phyloP scores from a whole-genome alignment of 2,888 invertebrate genomes.

The Mycogona germanica region DNA sequence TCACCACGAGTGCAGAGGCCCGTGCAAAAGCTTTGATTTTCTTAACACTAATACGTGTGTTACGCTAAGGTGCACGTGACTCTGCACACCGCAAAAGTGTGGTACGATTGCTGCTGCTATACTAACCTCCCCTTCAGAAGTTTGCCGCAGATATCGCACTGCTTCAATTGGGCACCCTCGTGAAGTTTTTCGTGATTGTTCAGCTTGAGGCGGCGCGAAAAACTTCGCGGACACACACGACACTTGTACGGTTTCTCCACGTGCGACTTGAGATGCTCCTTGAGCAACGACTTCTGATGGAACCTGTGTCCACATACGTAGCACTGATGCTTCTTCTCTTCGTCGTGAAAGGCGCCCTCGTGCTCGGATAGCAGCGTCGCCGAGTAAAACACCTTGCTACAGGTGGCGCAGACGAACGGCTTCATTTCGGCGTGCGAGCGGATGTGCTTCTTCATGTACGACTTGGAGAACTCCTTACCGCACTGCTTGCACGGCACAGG shows the following conservation, averaged over 20 bases:
- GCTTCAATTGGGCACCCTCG: conserved; percentile 15
- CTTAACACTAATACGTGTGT: too few relatives aligned
- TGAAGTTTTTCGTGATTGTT: conserved; percentile 16
- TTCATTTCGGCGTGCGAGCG: conserved; percentile 15
- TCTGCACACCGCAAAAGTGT: neutral
- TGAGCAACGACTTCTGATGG: conserved; percentile 13
- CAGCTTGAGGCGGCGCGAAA: conserved; percentile 14
- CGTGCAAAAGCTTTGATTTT: too few relatives aligned
- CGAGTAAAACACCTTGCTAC: conserved; percentile 13
- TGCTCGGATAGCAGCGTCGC: conserved; percentile 11
- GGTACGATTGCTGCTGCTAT: neutral
- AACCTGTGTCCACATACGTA: conserved; percentile 15
- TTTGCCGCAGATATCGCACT: conserved; percentile 14
- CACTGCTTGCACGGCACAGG: conserved; percentile 15
- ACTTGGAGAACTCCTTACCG: conserved; percentile 15
- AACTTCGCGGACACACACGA: conserved; percentile 12
- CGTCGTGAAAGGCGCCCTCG: conserved; percentile 13
- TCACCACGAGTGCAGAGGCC: too few relatives aligned
- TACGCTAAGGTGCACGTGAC: too few relatives aligned
- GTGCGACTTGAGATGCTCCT: conserved; percentile 13
- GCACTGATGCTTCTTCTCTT: conserved; percentile 15
- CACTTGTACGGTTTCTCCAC: conserved; percentile 16
- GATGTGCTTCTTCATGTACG: conserved; percentile 17
- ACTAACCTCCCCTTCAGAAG: conserved; percentile 13
- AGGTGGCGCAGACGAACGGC: conserved; percentile 13